Base-by-base conservation (phyloP, 2,797 vertebrate species). In the Gymnodraco acuticeps region DNA sequence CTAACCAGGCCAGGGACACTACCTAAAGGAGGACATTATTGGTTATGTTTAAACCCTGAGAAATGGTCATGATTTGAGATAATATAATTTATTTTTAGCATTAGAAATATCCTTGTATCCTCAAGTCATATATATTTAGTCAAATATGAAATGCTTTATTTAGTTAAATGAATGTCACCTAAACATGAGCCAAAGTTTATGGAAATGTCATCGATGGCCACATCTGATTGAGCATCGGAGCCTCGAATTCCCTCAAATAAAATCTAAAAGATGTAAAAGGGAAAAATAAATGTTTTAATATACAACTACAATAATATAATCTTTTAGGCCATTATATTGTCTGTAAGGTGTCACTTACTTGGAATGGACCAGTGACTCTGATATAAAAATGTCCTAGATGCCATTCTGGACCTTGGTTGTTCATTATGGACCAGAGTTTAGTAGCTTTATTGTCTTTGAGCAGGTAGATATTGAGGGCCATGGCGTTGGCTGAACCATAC, bases 391-490 rank as follows among this genome's bases (percentile, higher is more conserved):
- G 56, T 75, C 62, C 95, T 42, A 14, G 47, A 53, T 80, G 81
- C 96, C 96, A 97, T 2, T 2, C n/a, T 69, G 94, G 70, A 43
- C 92, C 95, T 0, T 94, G 90, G 83, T 92, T 90, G 64, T 94
- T 93, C 13, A 4, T 16, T 51, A 43, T 77, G 10, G 86, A 88
- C 96, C 96, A 96, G 52, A 95, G 7, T 64, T 84, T 88, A 19
- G 55, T 70, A 1, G 13, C 52, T 6, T 3, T 73, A 4, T 67
- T 78, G 3, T 6, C 60, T 76, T 90, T 68, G 10, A 67, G 50
- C 80, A 88, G 43, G 20, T 95, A 95, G 33, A 96, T 65, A 2
- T 89, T 91, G 50, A 97, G 90, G 4, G 86, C 83, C 94, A 95
- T 96, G 10, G 87, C 81, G 2, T 11, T 4, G 13, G 92, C 91